Evolutionary conservation across 2,888 invertebrate genomes (phyloP), one percentile per base, ranked within the genome.

Genomic region (Parnassius apollo): DNA sequence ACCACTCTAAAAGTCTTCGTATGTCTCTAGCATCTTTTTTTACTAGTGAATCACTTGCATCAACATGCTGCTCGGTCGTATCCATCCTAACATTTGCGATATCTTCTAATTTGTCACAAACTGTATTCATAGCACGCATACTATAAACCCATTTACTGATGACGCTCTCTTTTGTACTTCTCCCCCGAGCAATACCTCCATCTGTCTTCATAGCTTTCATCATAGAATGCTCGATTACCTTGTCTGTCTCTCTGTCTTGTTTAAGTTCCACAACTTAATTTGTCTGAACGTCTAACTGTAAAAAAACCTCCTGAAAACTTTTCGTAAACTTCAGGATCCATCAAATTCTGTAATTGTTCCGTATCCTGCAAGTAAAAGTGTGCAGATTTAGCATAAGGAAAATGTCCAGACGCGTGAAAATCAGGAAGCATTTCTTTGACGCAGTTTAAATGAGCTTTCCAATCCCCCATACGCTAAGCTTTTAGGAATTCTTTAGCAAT

Each of bases 401-500:
- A 42, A 42, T 42, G 42, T 42, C 42, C 70, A 12, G 61, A 61
- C n/a, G 76, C 71, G 59, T 76, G 69, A 42, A 71, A 78, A 69
- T 75, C 82, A 71, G 81, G 80, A 52, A 78, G 69, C 80, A 83
- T 82, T 77, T 75, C 69, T 75, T 75, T 68, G 22, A 81, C 69
- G 64, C 72, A 57, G 54, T 75, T 72, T 53, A 81, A 79, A 77
- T 83, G 81, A 66, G 71, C 74, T 74, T 77, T 53, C 77, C 81
- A 83, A 75, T 82, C 77, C 49, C 79, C 78, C 75, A 75, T 75
- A 68, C 81, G 74, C 65, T 83, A 80, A 73, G 82, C 81, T 74
- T 74, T 73, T 67, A 82, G 49, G 66, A 81, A 81, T 25, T 82
- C 72, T 65, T 81, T 80, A n/a, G 71, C 73, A 72, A 83, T 68